Base-by-base conservation (phyloP, 2,888 invertebrate genomes). In the Coenonympha arcania region DNA sequence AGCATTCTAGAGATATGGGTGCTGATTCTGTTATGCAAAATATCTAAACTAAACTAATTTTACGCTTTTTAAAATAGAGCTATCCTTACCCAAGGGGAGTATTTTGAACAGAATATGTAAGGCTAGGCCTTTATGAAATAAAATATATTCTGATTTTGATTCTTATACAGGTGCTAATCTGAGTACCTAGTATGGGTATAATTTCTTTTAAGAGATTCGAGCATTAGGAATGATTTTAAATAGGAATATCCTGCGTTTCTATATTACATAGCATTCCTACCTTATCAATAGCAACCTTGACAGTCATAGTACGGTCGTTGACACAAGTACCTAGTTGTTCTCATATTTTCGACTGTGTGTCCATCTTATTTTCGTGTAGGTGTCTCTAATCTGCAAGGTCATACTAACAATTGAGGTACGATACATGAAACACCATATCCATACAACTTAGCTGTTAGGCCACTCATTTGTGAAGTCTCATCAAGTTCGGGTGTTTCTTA, bases 371-470 rank as follows among this genome's bases (percentile, higher is more conserved):
- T 64, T 71, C 74, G 75, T 76, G 84, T 83, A 77, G 82, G 79
- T 68, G 79, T 73, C 60, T 69, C 65, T 66, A 66, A 74, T 73
- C 59, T 50, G 56, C 79, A 83, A 83, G 84, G 83, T 73, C 75
- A 60, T 57, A 54, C 56, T 52, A 59, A 50, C 57, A 63, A 59
- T 58, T 59, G 52, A 50, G 65, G 20, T 30, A 22, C n/a, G n/a
- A 26, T 33, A 70, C 69, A 52, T 60, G 58, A 65, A 62, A 59
- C 57, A 60, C 68, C 63, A 40, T 26, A 42, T 43, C 18, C 11
- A 24, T 31, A 18, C 49, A 49, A 16, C 39, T 50, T 56, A 61
- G 49, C 59, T 45, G 41, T 54, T 48, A 51, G 49, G 47, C 19
- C 59, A 63, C 55, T 61, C 45, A 41, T 58, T 52, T 54, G 49